Conservation (phyloP, 2,113 vertebrate species). For the Marmota monax region DNA sequence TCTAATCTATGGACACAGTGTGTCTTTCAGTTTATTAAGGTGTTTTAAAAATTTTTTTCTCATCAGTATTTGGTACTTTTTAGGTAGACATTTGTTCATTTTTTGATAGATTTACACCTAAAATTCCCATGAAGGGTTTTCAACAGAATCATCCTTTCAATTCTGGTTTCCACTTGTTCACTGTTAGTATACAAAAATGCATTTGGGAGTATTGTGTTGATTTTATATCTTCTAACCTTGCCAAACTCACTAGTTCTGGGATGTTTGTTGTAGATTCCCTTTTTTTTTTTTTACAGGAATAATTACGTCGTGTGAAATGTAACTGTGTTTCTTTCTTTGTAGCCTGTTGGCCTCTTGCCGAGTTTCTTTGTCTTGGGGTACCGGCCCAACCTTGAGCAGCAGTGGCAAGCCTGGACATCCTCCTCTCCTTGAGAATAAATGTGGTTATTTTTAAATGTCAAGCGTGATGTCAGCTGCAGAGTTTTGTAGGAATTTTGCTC, state of each 20-base stretch:
- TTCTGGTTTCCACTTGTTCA: not conserved
- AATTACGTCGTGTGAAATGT: not conserved
- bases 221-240: not conserved
- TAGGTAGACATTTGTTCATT: too few relatives aligned
- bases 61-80: not conserved
- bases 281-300: not conserved
- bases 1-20: not conserved
- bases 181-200: not conserved
- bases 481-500: not conserved
- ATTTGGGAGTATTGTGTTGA: not conserved
- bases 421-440: not conserved
- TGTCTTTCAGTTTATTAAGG: not conserved
- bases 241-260: not conserved
- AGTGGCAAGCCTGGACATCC: rapidly evolving
- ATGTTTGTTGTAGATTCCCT: not conserved
- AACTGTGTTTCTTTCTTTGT: not conserved
- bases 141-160: not conserved
- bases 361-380: not conserved
- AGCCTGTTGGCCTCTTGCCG: not conserved
- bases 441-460: rapidly evolving
- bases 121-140: not conserved
- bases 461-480: rapidly evolving
- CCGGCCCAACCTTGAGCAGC: not conserved
- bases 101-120: not conserved
- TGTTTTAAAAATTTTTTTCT: not conserved